Conservation (phyloP, 30 jellyfish, hydroid and myxozoan genomes). For the Hydra vulgaris region DNA sequence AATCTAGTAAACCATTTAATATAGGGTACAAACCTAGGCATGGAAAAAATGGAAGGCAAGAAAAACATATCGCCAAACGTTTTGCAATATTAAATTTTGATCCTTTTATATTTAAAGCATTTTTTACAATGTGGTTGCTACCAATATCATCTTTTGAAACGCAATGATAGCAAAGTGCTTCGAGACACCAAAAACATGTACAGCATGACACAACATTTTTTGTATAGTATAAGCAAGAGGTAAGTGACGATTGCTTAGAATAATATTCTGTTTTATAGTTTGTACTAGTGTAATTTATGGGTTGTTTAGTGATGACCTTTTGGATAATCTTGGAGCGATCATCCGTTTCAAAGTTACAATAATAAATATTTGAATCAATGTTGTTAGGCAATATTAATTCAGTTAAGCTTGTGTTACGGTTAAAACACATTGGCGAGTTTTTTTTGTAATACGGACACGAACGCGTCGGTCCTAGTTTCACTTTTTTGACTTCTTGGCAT, state of each 20-base stretch:
- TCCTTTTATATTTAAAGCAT: neutral
- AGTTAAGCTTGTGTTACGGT: neutral
- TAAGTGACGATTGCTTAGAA: constrained; percentile 8
- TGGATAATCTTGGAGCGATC: neutral
- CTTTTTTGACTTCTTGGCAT: neutral
- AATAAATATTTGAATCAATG: neutral
- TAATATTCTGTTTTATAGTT: neutral
- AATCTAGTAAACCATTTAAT: constrained; percentile 3
- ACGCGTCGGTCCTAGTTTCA: neutral
- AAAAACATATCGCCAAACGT: neutral
- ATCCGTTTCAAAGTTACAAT: neutral
- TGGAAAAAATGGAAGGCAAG: constrained; percentile 26
- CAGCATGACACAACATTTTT: constrained; percentile 37
- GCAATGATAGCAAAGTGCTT: constrained; percentile 82
- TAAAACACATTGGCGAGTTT: neutral
- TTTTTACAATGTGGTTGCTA: neutral
- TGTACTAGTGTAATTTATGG: neutral
- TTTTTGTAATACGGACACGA: constrained; percentile 1
- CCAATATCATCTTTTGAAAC: constrained; percentile 62
- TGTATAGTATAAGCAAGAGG: constrained; percentile 21
- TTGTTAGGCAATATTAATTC: neutral
- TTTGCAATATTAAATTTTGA: too few species aligned
- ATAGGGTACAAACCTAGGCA: constrained; percentile 18
- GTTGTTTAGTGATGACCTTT: neutral
- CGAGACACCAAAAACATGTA: constrained; percentile 77